Evolutionary conservation across 2,797 vertebrate species (phyloP).

Genomic region (Leuciscus waleckii): DNA sequence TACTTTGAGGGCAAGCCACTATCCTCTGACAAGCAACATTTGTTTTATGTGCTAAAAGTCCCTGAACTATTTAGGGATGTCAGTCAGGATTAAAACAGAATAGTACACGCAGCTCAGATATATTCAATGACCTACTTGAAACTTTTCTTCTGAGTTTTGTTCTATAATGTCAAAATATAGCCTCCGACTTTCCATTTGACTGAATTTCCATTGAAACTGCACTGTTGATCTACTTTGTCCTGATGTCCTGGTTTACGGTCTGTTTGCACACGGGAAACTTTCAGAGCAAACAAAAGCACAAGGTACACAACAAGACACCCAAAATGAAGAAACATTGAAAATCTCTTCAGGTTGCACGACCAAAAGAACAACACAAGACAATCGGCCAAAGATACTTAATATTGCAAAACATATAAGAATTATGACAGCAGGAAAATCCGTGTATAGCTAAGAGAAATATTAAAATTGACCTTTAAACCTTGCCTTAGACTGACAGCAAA

Average conservation of each 20-base stretch:
- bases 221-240: slow-evolving; percentile 24
- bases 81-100: slow-evolving; percentile 42
- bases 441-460: background rate
- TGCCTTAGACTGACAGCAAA: slow-evolving; percentile 10
- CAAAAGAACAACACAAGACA: background rate
- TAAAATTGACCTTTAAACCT: slow-evolving; percentile 39
- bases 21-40: background rate
- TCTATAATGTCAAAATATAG: slow-evolving; percentile 13
- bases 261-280: background rate
- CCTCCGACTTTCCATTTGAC: background rate
- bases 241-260: background rate
- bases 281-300: background rate
- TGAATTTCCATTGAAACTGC: slow-evolving; percentile 9
- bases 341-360: background rate
- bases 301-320: no score
- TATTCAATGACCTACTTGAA: slow-evolving; percentile 45
- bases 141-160: slow-evolving; percentile 24
- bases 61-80: slow-evolving; percentile 33
- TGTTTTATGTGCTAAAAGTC: slow-evolving; percentile 26
- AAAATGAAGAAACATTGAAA: background rate
- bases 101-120: slow-evolving; percentile 6
- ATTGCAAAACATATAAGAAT: background rate
- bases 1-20: background rate
- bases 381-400: background rate
- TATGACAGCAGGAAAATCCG: background rate